A percentile compares a stretch with the other conserved stretches of the same genome.
Conservation (phyloP, 2,113 vertebrate species). For the Trachemys scripta region DNA sequence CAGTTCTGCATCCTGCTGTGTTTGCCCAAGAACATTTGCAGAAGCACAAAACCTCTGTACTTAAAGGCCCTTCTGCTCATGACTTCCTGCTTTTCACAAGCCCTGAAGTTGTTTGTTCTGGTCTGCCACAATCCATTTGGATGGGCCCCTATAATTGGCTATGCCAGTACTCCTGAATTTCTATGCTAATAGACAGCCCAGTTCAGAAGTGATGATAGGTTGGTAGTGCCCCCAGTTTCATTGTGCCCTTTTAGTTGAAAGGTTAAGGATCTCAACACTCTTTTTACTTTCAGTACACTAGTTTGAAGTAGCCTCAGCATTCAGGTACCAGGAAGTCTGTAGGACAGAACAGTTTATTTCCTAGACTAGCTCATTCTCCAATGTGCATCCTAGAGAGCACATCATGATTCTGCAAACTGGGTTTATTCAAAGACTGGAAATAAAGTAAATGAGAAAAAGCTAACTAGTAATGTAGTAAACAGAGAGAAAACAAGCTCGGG, state of each 20-base stretch:
- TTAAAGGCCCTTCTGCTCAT: background rate
- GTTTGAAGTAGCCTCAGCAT: background rate
- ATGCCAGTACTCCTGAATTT: background rate
- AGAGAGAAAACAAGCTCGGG: background rate
- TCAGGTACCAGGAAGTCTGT: background rate
- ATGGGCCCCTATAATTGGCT: background rate
- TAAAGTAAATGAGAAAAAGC: accelerated
- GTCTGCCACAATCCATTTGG: background rate
- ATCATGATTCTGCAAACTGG: background rate
- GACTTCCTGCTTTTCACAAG: background rate
- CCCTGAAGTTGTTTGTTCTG: background rate
- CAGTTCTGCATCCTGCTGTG: background rate
- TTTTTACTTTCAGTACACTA: background rate
- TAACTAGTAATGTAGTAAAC: background rate
- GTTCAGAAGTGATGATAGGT: background rate
- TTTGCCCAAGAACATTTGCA: background rate
- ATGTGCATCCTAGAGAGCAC: background rate
- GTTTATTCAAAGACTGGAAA: background rate
- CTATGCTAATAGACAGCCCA: background rate
- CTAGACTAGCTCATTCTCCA: background rate
- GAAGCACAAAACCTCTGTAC: background rate
- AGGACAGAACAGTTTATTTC: background rate
- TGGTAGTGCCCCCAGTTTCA: background rate
- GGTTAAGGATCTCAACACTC: background rate
- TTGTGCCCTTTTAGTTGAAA: background rate